Evolutionary conservation across 2,113 vertebrate genomes (phyloP), one percentile per base, ranked within the genome.

Genomic region (Sebastes schlegelii): DNA sequence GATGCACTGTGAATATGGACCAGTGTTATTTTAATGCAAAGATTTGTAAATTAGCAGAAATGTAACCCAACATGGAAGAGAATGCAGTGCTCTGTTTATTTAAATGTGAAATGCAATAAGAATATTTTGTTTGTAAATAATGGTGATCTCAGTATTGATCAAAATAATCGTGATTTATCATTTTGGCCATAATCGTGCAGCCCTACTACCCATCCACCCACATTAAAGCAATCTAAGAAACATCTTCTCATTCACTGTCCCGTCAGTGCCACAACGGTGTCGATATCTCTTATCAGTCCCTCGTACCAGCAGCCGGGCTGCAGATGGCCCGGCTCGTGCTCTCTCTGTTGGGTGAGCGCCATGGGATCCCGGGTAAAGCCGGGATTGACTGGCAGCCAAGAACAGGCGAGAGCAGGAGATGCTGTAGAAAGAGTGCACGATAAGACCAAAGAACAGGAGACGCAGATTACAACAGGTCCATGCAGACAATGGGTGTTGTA

Each of bases 301-400:
- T 52, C 1, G 49, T 45, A 11, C 48, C 67, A 58, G 76, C n/a
- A 26, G 79, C 45, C 77, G 48, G 76, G 63, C 67, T 81, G 52
- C 83, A 91, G 88, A 43, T 69, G 72, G 82, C 49, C 40, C 23
- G 52, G 51, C 57, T 70, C 8, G 9, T 63, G 78, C 51, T 21
- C 52, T 23, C 54, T n/a, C 57, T 40, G 85, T 87, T 74, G 52
- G 79, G 48, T 86, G 64, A 86, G 49, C 62, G 63, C 64, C 40
- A 45, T 46, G n/a, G 79, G 85, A 86, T 79, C 69, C 48, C 0
- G 55, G 66, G 68, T 89, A 90, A 92, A 91, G 80, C 68, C 0
- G 60, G 85, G 92, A 90, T 92, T 94, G 89, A 91, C 68, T 46
- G 40, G 48, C 42, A 16, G 85, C 90, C 91, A 94, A 82, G 81